Base-by-base conservation (phyloP, 1,140 invertebrate species). In the Drosophila hydei region DNA sequence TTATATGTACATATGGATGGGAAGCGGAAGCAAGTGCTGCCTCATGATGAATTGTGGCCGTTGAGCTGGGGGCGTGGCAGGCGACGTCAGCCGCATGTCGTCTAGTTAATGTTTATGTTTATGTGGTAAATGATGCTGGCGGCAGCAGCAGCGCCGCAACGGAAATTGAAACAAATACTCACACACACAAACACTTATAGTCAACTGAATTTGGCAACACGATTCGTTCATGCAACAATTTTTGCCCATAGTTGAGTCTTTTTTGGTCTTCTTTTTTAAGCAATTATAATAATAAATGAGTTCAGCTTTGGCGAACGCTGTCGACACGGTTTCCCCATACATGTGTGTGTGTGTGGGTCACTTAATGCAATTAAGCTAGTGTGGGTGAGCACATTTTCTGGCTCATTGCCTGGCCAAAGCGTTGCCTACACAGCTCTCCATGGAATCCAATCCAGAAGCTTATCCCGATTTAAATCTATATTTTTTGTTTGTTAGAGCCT, bases 261-360 rank as follows among this genome's bases (percentile, higher is more conserved):
- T 9, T 30, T 27, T 27, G 3, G 25, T 56, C 52, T 58, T 73
- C 45, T 65, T 80, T 56, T 69, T 56, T 52, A 50, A 65, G 58
- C 81, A 87, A 87, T 85, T 87, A 85, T 80, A 80, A 87, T 87
- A 87, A 77, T 80, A 80, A 87, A 85, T 87, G 74, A 76, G 70
- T 77, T 68, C 59, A 47, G 47, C 62, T 59, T 48, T 48, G 50
- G 63, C 50, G 33, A 42, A 33, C 18, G 51, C 18, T 42, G 52
- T 38, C 23, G 64, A 69, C 56, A 61, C 68, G 40, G 77, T 75
- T 79, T 55, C 12, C 16, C 1, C 33, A 3, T 42, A 11, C 27
- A n/a, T 40, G 60, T 64, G 25, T 56, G 14, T 56, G 14, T 64
- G 33, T 58, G 11, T 51, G 23, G 68, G 51, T 65, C 68, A 71